Evolutionary conservation across 2,113 vertebrate species (phyloP), one percentile per base, ranked within the genome.

Genomic region (Aspidoscelis tigris): DNA sequence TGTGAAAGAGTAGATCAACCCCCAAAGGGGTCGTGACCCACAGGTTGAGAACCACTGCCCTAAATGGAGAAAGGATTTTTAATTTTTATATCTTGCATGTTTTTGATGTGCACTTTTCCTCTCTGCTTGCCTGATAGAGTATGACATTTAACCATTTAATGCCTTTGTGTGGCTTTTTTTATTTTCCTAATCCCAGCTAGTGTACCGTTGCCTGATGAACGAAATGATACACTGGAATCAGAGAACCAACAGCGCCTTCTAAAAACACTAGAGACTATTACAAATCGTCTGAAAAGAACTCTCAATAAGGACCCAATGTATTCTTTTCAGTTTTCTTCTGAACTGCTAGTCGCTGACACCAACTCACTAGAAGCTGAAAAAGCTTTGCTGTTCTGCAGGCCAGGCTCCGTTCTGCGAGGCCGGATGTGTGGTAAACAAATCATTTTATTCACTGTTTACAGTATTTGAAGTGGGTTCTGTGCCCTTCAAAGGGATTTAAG

Each of bases 161-260:
- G 77, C 47, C 39, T 79, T 71, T 64, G 10, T 88, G 33, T 9
- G 65, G 91, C 85, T 92, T 76, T 92, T 88, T 89, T 94, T 83
- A 16, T 65, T 64, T 82, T 94, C 89, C 96, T 95, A 90, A 92
- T 96, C 95, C 95, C 95, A 99, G 98, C 98, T 96, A 99, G 97
- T 90, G 97, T 99, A 96, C 98, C 98, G 39, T 94, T 99, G 91
- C 98, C 98, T 4, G 87, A 96, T 91, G 97, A 97, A 93, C 97
- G 98, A 93, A 99, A 99, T 47, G 98, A 99, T 96, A 98, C 98
- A 1, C 2, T 97, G 65, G 99, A 99, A 92, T 93, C 96, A 85
- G 97, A 96, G 93, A 99, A 98, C 95, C 99, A 99, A 92, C 97
- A 92, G 68, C 95, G 98, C 26, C 98, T 99, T 64, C 95, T 99